These are phyloP conservation scores for Spialia ferax DNA, from an alignment of 2,888 invertebrate species.

Conservation along the genomic window DNA sequence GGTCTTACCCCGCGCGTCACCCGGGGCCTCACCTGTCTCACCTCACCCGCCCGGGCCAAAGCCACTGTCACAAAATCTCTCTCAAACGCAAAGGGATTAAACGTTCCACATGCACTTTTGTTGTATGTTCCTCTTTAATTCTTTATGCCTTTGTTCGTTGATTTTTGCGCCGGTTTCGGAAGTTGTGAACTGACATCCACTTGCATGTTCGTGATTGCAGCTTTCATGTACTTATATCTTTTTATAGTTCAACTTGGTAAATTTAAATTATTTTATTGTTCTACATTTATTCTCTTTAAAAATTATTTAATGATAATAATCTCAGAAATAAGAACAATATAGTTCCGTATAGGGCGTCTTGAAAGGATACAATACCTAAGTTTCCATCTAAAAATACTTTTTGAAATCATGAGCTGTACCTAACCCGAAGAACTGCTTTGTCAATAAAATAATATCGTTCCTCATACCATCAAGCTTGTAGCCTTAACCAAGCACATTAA, in stretches of 20 bases:
- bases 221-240: neutral
- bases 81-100: slow-evolving; percentile 31
- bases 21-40: neutral
- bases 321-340: too few relatives aligned
- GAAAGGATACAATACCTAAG: too few relatives aligned
- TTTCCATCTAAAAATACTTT: too few relatives aligned
- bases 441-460: too few relatives aligned
- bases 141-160: slow-evolving; percentile 26
- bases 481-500: neutral
- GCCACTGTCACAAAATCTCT: slow-evolving; percentile 31
- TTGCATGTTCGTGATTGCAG: neutral
- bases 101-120: slow-evolving; percentile 33
- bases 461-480: too few relatives aligned
- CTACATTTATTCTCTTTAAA: too few relatives aligned
- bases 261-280: neutral
- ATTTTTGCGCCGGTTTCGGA: slow-evolving; percentile 6
- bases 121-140: slow-evolving; percentile 31
- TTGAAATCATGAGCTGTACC: too few relatives aligned
- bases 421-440: too few relatives aligned
- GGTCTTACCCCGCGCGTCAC: neutral
- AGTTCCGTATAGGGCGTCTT: too few relatives aligned
- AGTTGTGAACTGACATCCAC: slow-evolving; percentile 13
- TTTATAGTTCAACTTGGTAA: neutral
- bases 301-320: too few relatives aligned
- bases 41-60: neutral